A percentile compares a stretch with the other conserved stretches of the same genome.
These are phyloP conservation scores for Eulemur macaco DNA, from an alignment of 2,113 vertebrate species.

Conservation along the genomic window DNA sequence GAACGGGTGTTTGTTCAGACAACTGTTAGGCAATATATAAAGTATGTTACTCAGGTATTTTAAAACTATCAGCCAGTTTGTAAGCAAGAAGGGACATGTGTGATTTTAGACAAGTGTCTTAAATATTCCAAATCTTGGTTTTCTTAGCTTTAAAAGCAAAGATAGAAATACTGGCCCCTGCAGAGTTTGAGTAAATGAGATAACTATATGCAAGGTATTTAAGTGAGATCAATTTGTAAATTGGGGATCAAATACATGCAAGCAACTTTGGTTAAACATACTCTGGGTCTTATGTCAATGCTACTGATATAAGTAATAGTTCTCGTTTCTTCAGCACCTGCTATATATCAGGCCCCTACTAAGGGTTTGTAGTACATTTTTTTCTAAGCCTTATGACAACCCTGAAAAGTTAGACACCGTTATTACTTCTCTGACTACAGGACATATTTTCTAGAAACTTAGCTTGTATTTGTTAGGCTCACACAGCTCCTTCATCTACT, in stretches of 20 bases:
- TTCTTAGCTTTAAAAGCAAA: neutral
- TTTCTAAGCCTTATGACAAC: neutral
- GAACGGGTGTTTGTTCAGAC: neutral
- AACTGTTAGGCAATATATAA: neutral
- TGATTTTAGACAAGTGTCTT: conserved; percentile 4
- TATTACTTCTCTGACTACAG: neutral
- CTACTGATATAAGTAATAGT: neutral
- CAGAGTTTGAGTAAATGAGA: neutral
- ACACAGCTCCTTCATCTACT: neutral
- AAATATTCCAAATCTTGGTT: neutral
- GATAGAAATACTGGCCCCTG: neutral
- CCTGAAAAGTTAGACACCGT: neutral
- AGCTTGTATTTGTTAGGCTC: neutral
- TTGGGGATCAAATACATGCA: neutral
- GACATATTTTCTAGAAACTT: neutral
- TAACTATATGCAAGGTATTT: neutral
- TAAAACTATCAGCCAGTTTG: neutral
- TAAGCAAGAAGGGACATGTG: neutral
- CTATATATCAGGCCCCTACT: neutral
- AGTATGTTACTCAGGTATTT: neutral
- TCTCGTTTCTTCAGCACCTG: neutral
- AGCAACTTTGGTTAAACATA: neutral
- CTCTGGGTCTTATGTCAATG: neutral
- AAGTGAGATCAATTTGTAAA: neutral
- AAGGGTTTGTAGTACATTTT: neutral